Percentiles rank a stretch among this genome's conserved stretches.
These are phyloP conservation scores for Corbicula japonica DNA, from an alignment of 2,888 invertebrate species.

Conservation along the genomic window DNA sequence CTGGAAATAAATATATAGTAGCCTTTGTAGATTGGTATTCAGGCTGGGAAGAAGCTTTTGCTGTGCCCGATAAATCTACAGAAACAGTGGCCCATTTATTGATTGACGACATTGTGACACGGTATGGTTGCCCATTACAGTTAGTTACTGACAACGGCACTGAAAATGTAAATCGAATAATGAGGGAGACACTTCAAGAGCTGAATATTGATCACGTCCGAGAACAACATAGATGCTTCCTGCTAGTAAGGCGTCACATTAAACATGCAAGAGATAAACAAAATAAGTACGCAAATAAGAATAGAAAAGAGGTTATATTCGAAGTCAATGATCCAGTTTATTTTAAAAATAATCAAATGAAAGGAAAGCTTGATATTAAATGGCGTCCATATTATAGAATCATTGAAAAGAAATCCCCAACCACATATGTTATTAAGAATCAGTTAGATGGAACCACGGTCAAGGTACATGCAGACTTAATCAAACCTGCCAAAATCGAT, in stretches of 20 bases:
- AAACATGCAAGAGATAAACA: constrained; percentile 52
- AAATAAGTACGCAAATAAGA: constrained; percentile 50
- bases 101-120: constrained; percentile 56
- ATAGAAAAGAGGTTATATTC: constrained; percentile 38
- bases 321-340: constrained; percentile 59
- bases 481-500: constrained; percentile 36
- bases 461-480: constrained; percentile 39
- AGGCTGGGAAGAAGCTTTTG: constrained; percentile 57
- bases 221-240: constrained; percentile 58
- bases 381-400: constrained; percentile 61
- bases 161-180: constrained; percentile 14
- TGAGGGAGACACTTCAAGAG: not conserved
- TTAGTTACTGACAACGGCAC: constrained; percentile 27
- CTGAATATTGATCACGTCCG: constrained; percentile 27
- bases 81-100: constrained; percentile 52
- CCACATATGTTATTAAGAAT: constrained; percentile 47
- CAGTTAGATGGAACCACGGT: constrained; percentile 36
- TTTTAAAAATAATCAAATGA: constrained; percentile 45
- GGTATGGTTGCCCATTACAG: constrained; percentile 41
- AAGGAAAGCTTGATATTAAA: constrained; percentile 52
- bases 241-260: constrained; percentile 30
- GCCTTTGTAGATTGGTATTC: constrained; percentile 39
- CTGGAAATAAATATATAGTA: constrained; percentile 45
- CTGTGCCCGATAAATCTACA: constrained; percentile 46
- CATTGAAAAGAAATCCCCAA: constrained; percentile 47